These are phyloP conservation scores for Poeciliopsis gracilis DNA, from an alignment of 2,797 vertebrate genomes.

Conservation along the genomic window DNA sequence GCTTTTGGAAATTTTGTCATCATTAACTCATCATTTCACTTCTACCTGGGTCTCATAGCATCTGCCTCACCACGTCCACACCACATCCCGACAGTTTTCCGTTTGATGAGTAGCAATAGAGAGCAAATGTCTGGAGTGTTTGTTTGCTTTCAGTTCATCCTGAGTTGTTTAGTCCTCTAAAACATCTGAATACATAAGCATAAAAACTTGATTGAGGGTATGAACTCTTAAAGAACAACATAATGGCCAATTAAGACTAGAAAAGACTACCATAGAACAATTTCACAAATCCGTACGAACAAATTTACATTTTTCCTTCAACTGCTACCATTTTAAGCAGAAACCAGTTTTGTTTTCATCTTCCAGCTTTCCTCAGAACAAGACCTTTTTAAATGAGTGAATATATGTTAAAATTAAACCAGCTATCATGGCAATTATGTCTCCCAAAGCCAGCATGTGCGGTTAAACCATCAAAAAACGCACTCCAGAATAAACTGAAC, in stretches of 20 bases:
- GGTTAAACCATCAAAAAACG: conserved; percentile 58
- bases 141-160: neutral
- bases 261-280: neutral
- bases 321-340: neutral
- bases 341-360: neutral
- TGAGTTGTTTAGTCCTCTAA: neutral
- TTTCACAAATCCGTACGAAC: neutral
- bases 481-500: conserved; percentile 47
- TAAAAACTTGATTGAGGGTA: neutral
- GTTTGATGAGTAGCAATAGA: neutral
- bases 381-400: conserved; percentile 14
- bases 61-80: too few relatives aligned
- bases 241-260: neutral
- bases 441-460: conserved; percentile 43
- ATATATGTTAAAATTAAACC: conserved; percentile 42
- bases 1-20: too few relatives aligned
- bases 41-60: too few relatives aligned
- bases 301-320: neutral
- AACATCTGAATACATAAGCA: neutral
- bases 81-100: neutral
- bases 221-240: neutral
- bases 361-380: neutral
- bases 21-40: too few relatives aligned
- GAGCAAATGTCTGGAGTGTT: neutral
- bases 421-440: conserved; percentile 8